Base-by-base conservation (phyloP, 2,797 vertebrate species). In the Allobates femoralis region DNA sequence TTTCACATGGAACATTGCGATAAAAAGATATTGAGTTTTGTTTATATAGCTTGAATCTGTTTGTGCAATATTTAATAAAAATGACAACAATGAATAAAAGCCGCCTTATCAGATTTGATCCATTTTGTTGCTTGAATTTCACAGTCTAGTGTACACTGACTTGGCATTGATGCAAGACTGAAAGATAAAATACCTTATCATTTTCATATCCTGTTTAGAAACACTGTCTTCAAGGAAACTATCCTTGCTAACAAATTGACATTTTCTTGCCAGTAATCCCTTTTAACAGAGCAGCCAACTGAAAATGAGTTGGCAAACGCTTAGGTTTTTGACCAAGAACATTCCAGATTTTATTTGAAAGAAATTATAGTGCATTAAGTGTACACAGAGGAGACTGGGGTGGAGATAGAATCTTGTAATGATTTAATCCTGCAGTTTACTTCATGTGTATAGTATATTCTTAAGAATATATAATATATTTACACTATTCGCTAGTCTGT, bases 311-410 rank as follows among this genome's bases (percentile, higher is more conserved):
- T 87, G 37, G 81, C 81, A 66, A 34, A 75, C 62, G 50, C 30
- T 76, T 56, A 62, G 46, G 34, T 83, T 69, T 83, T 83, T 84
- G 86, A 87, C 86, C 81, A 64, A 69, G 56, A 41, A 46, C 86
- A 88, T 88, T 88, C 82, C 86, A 88, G 75, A 67, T 37, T 88
- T 84, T 84, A 88, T 84, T 87, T 80, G 81, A 80, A 66, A 83
- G 51, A 79, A 87, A 77, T 73, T 19, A 78, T 77, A 83, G 81
- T 37, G 64, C 78, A 79, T 80, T 79, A 79, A 84, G 69, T 12
- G 30, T 62, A 56, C 71, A 67, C 34, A 41, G 50, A 56, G 66
- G 32, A 64, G 14, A 26, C 30, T 62, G 50, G 64, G 41, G 73
- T 23, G 12, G 46, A 19, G 46, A 64, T 79, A 75, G 85, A 62